Base-by-base conservation (phyloP, 1,140 invertebrate genomes). In the Drosophila equinoxialis region DNA sequence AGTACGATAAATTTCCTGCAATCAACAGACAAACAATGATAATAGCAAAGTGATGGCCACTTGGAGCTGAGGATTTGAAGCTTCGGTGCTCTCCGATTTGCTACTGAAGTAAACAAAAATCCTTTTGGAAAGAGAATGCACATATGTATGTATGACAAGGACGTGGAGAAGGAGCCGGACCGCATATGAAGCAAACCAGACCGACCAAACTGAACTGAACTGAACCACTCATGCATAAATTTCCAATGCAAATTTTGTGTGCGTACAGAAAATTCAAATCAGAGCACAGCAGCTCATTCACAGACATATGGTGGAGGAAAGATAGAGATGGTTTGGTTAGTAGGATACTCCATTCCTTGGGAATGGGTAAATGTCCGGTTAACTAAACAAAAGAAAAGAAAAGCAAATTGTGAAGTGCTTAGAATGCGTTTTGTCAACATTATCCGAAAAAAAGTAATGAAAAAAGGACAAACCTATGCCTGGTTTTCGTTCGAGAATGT, bases 381-480 rank as follows among this genome's bases (percentile, higher is more conserved):
- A 86, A 79, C 68, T 71, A 80, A 89, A 87, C 83, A 89, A 87
- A 78, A 81, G 80, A 75, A 68, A 61, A 55, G 26, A 26, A 33
- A 57, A 74, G 71, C 77, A 71, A 75, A 73, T 72, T 77, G 74
- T 69, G 74, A 84, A 84, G 85, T 84, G 84, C 84, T 89, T 89
- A 89, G 89, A 87, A 87, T 87, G 77, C 84, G 84, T 87, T 87
- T 87, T 87, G 84, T 87, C 84, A 87, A 87, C 84, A 87, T 89
- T 84, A 89, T 68, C 73, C 74, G 66, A 66, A 74, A 57, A 74
- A 74, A 57, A 6, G 37, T 11, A 39, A 39, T 39, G 37, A 39
- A 57, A 33, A 35, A 60, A 48, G 42, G 45, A 7, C 60, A 39
- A 62, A 30, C 39, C 37, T 51, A 26, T 30, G 37, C 6, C 20